phyloP scores from a whole-genome alignment of 2,888 invertebrate species.

The Laothoe populi region DNA sequence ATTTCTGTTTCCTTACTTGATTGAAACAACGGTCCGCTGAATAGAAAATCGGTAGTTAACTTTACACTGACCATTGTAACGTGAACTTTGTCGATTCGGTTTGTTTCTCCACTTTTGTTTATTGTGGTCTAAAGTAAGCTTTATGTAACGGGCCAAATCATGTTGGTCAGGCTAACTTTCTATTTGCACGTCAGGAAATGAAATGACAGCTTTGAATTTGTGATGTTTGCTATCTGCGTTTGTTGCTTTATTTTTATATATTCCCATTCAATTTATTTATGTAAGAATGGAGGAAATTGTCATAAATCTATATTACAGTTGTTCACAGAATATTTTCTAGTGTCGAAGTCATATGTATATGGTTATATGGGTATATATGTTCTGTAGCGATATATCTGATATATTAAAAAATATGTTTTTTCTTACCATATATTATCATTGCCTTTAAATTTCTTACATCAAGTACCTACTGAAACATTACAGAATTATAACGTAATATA shows the following conservation, averaged over 20 bases:
- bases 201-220: conserved; percentile 33
- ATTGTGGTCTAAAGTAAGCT: conserved; percentile 30
- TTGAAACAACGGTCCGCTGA: conserved; percentile 67
- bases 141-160: conserved; percentile 28
- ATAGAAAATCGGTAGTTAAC: conserved; percentile 64
- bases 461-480: no score
- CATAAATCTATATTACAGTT: background rate
- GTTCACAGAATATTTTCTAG: background rate
- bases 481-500: background rate
- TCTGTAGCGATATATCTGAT: no score
- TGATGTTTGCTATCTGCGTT: conserved; percentile 32
- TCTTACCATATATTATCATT: no score
- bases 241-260: conserved; percentile 30
- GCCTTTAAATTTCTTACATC: no score
- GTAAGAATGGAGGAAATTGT: conserved; percentile 21
- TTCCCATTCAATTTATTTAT: conserved; percentile 27
- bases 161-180: conserved; percentile 36
- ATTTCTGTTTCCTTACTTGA: conserved; percentile 58
- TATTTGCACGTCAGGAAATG: conserved; percentile 36
- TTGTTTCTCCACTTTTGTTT: conserved; percentile 47
- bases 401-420: background rate
- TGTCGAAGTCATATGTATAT: background rate
- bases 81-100: conserved; percentile 58
- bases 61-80: conserved; percentile 53
- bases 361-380: background rate